Conservation (phyloP, 2,888 invertebrate species). For the Drosophila histrio region DNA sequence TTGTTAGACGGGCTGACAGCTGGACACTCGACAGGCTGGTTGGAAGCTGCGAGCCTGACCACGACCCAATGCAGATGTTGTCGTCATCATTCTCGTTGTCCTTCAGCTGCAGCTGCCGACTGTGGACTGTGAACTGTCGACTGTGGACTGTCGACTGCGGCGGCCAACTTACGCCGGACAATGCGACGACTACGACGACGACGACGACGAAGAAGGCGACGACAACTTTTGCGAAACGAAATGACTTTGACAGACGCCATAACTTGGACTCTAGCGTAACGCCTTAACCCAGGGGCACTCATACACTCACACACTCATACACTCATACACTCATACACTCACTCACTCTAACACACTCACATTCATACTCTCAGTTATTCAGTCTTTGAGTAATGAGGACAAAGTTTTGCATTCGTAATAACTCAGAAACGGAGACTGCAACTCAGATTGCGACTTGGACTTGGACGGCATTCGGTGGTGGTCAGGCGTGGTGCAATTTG, state of each 20-base stretch:
- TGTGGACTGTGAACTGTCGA: neutral
- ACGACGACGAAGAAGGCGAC: conserved; percentile 39
- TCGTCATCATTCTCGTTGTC: conserved; percentile 72
- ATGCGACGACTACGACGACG: conserved; percentile 34
- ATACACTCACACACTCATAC: conserved; percentile 11
- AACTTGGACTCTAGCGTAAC: conserved; percentile 73
- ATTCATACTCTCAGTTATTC: conserved; percentile 15
- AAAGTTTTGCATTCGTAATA: conserved; percentile 78
- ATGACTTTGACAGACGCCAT: conserved; percentile 79
- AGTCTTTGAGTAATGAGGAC: conserved; percentile 74
- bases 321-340: neutral
- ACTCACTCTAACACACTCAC: conserved; percentile 10
- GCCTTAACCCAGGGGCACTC: conserved; percentile 72
- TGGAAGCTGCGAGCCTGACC: conserved; percentile 57
- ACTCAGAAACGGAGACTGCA: conserved; percentile 37
- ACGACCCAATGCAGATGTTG: conserved; percentile 72
- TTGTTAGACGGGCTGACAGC: conserved; percentile 79
- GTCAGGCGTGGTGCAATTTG: conserved; percentile 80
- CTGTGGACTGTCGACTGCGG: conserved; percentile 7
- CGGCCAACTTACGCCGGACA: conserved; percentile 63
- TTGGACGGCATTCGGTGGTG: conserved; percentile 62
- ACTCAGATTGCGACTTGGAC: conserved; percentile 31
- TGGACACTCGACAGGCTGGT: conserved; percentile 56
- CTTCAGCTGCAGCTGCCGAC: conserved; percentile 65
- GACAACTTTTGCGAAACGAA: conserved; percentile 69